Evolutionary conservation across 2,113 vertebrate species (phyloP).

Genomic region (Propithecus coquereli): DNA sequence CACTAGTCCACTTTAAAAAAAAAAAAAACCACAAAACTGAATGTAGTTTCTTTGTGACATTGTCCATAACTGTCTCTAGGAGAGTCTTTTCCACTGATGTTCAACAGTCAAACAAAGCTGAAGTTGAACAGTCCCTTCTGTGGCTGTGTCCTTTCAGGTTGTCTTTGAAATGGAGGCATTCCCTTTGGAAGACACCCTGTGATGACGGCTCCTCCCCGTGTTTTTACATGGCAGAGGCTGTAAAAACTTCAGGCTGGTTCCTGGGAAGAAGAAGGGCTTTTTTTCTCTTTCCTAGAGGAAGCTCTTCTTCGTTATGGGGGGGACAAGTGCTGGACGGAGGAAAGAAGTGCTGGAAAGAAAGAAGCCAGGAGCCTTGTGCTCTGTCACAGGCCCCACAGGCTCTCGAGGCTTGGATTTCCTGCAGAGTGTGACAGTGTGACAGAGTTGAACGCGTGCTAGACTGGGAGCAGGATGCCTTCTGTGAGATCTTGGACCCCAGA

Average conservation of each 20-base stretch:
- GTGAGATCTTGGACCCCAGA: slow-evolving; percentile 52
- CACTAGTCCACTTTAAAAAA: not conserved
- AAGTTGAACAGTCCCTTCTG: not conserved
- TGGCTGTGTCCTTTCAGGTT: not conserved
- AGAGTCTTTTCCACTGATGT: not conserved
- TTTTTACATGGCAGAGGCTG: not conserved
- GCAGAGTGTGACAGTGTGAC: not conserved
- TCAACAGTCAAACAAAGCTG: not conserved
- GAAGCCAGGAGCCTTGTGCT: slow-evolving; percentile 28
- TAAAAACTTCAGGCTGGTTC: not conserved
- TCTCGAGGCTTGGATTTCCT: slow-evolving; percentile 7
- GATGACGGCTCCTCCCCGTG: not conserved
- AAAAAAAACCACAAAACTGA: not conserved
- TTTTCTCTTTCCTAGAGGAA: not conserved
- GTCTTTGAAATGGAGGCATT: not conserved
- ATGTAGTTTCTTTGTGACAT: not conserved
- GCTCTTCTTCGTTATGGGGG: not conserved
- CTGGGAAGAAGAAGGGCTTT: not conserved
- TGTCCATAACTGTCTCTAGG: not conserved
- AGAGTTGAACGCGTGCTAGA: slow-evolving; percentile 15
- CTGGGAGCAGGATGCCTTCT: slow-evolving; percentile 43
- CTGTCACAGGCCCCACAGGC: not conserved
- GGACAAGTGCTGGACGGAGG: slow-evolving; percentile 5
- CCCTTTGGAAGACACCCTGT: not conserved
- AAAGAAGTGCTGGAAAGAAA: not conserved